Conservation (phyloP, 1,140 invertebrate genomes). For the Pentalonia nigronervosa region DNA sequence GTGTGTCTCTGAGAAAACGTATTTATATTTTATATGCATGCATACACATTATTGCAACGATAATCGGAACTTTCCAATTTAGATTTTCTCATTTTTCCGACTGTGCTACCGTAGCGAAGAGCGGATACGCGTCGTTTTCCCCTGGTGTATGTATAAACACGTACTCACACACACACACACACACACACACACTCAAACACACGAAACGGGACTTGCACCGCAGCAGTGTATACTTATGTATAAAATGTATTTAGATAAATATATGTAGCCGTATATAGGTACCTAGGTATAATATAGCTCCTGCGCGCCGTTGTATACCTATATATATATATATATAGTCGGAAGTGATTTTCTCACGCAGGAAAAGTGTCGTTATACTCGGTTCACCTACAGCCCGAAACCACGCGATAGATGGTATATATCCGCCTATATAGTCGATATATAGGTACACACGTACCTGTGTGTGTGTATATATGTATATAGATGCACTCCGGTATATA, state of each 20-base stretch:
- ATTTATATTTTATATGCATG: constrained; percentile 1
- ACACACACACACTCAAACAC: too few relatives aligned
- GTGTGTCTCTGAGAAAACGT: neutral
- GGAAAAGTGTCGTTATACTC: constrained; percentile 49
- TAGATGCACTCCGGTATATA: too few relatives aligned
- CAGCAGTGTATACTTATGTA: neutral
- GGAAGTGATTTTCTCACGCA: constrained; percentile 45
- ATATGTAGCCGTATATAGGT: neutral
- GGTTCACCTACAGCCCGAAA: constrained; percentile 57
- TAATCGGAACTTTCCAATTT: constrained; percentile 7
- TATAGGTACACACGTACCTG: neutral
- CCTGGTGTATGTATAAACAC: neutral
- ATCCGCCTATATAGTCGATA: neutral
- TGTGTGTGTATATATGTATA: neutral
- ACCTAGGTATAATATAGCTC: neutral
- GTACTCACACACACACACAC: too few relatives aligned
- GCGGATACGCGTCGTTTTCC: neutral
- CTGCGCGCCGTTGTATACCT: neutral
- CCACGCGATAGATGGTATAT: constrained; percentile 12
- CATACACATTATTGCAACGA: neutral
- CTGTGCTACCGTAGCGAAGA: neutral
- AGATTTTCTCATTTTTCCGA: constrained; percentile 12
- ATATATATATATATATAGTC: too few relatives aligned
- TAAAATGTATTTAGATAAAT: neutral
- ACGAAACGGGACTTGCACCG: neutral